Conservation (phyloP, 2,888 invertebrate species). For the Cacoxenus indagator region DNA sequence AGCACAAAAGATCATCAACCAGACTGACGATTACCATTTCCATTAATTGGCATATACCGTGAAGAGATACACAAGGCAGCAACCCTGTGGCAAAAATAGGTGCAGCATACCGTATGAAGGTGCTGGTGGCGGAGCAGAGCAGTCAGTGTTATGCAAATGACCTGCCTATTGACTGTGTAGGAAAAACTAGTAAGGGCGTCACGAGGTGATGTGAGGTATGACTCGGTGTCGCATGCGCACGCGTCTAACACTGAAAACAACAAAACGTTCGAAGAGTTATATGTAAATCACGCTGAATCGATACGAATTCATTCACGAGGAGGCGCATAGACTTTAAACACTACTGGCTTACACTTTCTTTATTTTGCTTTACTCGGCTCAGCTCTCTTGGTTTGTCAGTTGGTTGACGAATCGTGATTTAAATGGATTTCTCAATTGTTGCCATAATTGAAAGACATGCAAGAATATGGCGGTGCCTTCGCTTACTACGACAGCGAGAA, state of each 20-base stretch:
- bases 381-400: slow-evolving; percentile 48
- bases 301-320: slow-evolving; percentile 26
- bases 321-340: not conserved
- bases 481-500: not conserved
- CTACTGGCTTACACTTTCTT: not conserved
- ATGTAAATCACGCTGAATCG: slow-evolving; percentile 55
- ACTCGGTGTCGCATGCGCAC: slow-evolving; percentile 49
- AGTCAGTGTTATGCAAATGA: slow-evolving; percentile 68
- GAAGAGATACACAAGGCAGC: not conserved
- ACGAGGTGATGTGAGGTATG: not conserved
- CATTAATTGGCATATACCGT: slow-evolving; percentile 60
- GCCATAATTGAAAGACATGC: slow-evolving; percentile 46
- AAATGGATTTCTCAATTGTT: slow-evolving; percentile 61
- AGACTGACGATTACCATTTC: slow-evolving; percentile 38
- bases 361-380: slow-evolving; percentile 17
- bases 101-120: not conserved
- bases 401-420: slow-evolving; percentile 54
- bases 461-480: too few relatives aligned
- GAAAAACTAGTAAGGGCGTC: not conserved
- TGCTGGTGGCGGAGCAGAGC: slow-evolving; percentile 18
- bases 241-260: slow-evolving; percentile 42
- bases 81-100: slow-evolving; percentile 28
- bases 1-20: slow-evolving; percentile 32
- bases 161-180: slow-evolving; percentile 49
- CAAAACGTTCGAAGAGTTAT: slow-evolving; percentile 38